Conservation (phyloP, 2,113 vertebrate species). For the Solea solea region DNA sequence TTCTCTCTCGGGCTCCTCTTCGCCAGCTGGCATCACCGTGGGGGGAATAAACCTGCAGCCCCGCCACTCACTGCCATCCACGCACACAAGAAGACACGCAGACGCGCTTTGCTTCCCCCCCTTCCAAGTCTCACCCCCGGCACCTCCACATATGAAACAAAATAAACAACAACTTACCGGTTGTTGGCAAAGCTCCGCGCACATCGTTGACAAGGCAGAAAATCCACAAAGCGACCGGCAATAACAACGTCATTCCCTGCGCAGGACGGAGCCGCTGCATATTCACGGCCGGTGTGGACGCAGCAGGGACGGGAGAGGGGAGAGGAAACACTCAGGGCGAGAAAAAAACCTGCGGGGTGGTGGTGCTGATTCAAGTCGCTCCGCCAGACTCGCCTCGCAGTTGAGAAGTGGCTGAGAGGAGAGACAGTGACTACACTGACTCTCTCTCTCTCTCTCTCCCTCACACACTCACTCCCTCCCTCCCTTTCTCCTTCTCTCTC, state of each 20-base stretch:
- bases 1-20: neutral
- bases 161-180: slow-evolving; percentile 78
- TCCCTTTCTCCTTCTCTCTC: neutral
- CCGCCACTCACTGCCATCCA: slow-evolving; percentile 8
- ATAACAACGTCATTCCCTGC: slow-evolving; percentile 60
- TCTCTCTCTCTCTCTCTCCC: slow-evolving; percentile 28
- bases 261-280: slow-evolving; percentile 74
- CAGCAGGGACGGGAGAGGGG: slow-evolving; percentile 31
- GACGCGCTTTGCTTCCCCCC: slow-evolving; percentile 3
- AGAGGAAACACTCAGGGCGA: slow-evolving; percentile 26
- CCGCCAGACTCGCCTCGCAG: slow-evolving; percentile 61
- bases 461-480: slow-evolving; percentile 20
- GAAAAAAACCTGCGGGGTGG: slow-evolving; percentile 12
- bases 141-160: neutral
- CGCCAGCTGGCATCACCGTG: slow-evolving; percentile 18
- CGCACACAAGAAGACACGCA: neutral
- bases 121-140: neutral
- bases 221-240: slow-evolving; percentile 77
- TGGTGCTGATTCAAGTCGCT: slow-evolving; percentile 33
- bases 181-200: slow-evolving; percentile 78
- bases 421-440: slow-evolving; percentile 39
- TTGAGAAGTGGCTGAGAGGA: slow-evolving; percentile 67
- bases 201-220: slow-evolving; percentile 69
- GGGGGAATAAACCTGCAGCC: slow-evolving; percentile 38
- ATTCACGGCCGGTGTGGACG: slow-evolving; percentile 60